Base-by-base conservation (phyloP, 2,888 invertebrate species). In the Cyclophora albipunctata region DNA sequence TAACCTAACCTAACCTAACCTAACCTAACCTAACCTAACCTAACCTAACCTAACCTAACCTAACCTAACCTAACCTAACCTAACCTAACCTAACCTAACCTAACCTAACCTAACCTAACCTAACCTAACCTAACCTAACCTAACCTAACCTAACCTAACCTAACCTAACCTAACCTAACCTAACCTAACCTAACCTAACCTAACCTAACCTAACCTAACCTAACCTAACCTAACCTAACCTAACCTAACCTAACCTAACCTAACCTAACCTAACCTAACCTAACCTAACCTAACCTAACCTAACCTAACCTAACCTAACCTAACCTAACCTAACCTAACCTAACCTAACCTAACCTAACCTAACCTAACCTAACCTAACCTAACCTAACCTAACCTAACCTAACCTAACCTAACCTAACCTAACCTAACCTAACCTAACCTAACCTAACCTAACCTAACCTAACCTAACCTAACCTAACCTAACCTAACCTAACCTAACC, bases 241-340 rank as follows among this genome's bases (percentile, higher is more conserved):
- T 59, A 63, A 63, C 61, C 61, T 59, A 62, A 63, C 61, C 59
- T 54, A 63, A 63, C 61, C 63, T 58, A 64, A 64, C 66, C 65
- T 66, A 66, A 68, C 66, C 67, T 66, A 67, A 69, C 66, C 67
- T 63, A 66, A 63, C 62, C 64, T 63, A 68, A 70, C 69, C 68
- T 62, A 66, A 65, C 67, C 65, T 59, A 67, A 64, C 66, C 66
- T 59, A 66, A 65, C 66, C 66, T 63, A 69, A 64, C 67, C 66
- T 58, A 67, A 63, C 62, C 65, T 64, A 66, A 66, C 66, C 66
- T 61, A 66, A 63, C 64, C 64, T 62, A 65, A 64, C 64, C 64
- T 61, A 62, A 63, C 64, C 63, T 60, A 66, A 62, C 64, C 63
- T 62, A 61, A 62, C 63, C 63, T 50, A 53, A 49, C 53, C 37